These are phyloP conservation scores for Drosophila pectinifera DNA, from an alignment of 1,140 invertebrate species.

Conservation along the genomic window DNA sequence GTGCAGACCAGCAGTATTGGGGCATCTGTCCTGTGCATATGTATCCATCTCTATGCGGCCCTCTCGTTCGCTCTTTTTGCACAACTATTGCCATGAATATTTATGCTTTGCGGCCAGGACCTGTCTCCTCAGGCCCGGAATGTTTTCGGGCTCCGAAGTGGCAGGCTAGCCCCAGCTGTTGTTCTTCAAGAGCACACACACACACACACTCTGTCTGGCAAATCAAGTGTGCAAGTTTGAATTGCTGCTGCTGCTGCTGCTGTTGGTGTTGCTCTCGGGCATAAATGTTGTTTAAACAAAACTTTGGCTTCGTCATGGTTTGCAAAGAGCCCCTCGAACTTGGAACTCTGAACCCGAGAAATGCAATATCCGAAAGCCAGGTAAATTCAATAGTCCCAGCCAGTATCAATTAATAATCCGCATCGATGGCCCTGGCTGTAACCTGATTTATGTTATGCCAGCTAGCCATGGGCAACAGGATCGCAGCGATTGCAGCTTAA, in stretches of 20 bases:
- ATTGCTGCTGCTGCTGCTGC: constrained; percentile 49
- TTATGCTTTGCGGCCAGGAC: constrained; percentile 69
- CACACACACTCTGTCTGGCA: constrained; percentile 37
- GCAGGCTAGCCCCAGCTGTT: constrained; percentile 24
- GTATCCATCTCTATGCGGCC: constrained; percentile 27
- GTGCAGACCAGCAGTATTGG: constrained; percentile 27
- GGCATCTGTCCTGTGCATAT: constrained; percentile 48
- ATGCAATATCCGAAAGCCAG: constrained; percentile 38
- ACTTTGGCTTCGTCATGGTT: constrained; percentile 31
- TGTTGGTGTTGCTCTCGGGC: constrained; percentile 27
- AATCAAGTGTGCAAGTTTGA: constrained; percentile 77
- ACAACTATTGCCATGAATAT: constrained; percentile 72
- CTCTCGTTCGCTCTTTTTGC: constrained; percentile 21
- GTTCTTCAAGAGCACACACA: constrained; percentile 34
- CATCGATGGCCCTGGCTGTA: constrained; percentile 1
- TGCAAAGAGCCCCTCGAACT: constrained; percentile 1
- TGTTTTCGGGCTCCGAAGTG: constrained; percentile 36
- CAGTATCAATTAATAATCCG: constrained; percentile 30
- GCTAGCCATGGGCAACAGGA: constrained; percentile 12
- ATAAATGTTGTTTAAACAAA: constrained; percentile 54
- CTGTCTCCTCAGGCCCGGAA: constrained; percentile 33
- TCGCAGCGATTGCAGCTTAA: constrained; percentile 38
- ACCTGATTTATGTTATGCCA: constrained; percentile 33
- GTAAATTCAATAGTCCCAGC: constrained; percentile 4
- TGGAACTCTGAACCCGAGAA: constrained; percentile 13